Conservation (phyloP, 2,797 vertebrate species). For the Peromyscus nudipes region DNA sequence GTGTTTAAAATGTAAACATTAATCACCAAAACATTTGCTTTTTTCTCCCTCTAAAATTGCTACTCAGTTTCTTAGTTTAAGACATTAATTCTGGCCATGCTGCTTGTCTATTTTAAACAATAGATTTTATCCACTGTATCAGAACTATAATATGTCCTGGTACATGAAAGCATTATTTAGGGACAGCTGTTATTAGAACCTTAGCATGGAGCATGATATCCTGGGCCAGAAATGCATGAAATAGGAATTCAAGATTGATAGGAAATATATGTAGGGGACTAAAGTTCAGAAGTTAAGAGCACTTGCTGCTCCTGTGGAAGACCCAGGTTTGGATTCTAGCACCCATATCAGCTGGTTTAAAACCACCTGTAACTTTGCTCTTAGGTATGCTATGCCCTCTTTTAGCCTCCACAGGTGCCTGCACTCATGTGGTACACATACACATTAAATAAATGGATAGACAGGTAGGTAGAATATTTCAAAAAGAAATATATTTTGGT, state of each 20-base stretch:
- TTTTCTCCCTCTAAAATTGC: not conserved
- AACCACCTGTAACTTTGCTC: not conserved
- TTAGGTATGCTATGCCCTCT: not conserved
- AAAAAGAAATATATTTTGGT: not conserved
- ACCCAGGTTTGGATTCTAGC: not conserved
- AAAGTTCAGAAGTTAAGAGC: not conserved
- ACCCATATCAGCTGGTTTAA: not conserved
- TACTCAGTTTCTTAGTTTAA: slow-evolving; percentile 6
- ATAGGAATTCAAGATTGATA: not conserved
- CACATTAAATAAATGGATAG: not conserved
- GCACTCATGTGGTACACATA: not conserved
- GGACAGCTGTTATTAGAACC: not conserved
- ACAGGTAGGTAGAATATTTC: not conserved
- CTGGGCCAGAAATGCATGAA: not conserved
- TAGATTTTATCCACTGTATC: not conserved
- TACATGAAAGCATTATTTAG: not conserved
- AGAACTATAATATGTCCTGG: not conserved
- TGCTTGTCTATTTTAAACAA: not conserved
- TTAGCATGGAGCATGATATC: not conserved
- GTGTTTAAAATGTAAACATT: not conserved
- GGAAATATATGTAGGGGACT: not conserved
- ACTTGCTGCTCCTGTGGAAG: not conserved
- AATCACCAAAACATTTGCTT: not conserved
- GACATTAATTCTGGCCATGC: not conserved
- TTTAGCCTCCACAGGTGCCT: not conserved